A percentile compares a stretch with the other conserved stretches of the same genome.
Conservation (phyloP, 2,888 invertebrate species). For the Lysandra bellargus region DNA sequence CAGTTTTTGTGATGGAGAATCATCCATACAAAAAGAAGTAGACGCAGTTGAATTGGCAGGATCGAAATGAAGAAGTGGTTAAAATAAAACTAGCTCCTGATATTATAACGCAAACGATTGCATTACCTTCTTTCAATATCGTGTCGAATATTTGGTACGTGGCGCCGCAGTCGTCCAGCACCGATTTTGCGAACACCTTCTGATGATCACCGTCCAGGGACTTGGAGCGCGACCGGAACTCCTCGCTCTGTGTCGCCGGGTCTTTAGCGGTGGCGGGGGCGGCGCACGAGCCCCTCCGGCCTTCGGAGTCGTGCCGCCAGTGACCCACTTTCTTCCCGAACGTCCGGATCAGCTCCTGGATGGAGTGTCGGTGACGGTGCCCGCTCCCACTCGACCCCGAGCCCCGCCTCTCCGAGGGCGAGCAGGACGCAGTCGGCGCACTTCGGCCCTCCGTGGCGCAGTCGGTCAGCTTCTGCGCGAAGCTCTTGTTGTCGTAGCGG, state of each 20-base stretch:
- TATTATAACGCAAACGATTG: conserved; percentile 1
- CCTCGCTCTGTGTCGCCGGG: conserved; percentile 77
- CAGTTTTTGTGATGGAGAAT: background rate
- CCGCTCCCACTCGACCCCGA: conserved; percentile 63
- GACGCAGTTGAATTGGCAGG: background rate
- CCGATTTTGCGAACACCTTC: conserved; percentile 58
- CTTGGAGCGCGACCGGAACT: conserved; percentile 88
- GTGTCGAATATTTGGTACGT: conserved; percentile 91
- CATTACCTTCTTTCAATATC: conserved; percentile 82
- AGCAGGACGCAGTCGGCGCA: conserved; percentile 44
- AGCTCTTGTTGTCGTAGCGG: conserved; percentile 68
- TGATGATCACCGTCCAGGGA: conserved; percentile 85
- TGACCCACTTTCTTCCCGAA: conserved; percentile 88
- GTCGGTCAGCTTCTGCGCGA: conserved; percentile 68
- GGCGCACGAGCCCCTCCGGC: conserved; percentile 66
- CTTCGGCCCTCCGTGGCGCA: conserved; percentile 52
- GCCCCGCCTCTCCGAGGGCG: conserved; percentile 63
- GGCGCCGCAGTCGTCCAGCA: conserved; percentile 88
- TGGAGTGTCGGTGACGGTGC: conserved; percentile 81
- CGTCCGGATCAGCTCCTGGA: conserved; percentile 88
- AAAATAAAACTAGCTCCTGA: background rate
- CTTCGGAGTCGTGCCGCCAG: conserved; percentile 83
- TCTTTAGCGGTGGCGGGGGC: conserved; percentile 73
- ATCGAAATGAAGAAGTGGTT: too few species aligned
- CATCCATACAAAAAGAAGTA: background rate